Conservation (phyloP, 2,888 invertebrate species). For the Hypomecis punctinalis region DNA sequence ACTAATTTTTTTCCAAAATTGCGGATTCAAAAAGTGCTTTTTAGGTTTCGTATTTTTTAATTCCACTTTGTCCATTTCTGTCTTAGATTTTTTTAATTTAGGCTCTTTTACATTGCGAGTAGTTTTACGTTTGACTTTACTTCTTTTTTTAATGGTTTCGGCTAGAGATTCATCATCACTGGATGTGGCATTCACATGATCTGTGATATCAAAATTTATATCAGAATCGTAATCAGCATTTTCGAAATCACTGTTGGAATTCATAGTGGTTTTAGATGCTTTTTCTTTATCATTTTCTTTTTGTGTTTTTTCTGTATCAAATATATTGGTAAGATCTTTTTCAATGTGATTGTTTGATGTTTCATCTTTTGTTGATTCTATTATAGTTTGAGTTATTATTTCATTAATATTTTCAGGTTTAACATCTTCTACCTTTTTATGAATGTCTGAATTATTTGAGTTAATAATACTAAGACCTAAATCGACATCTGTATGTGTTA, state of each 20-base stretch:
- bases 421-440: slow-evolving; percentile 24
- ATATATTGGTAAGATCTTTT: neutral
- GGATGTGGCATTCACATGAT: neutral
- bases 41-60: slow-evolving; percentile 13
- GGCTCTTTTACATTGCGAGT: slow-evolving; percentile 6
- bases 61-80: slow-evolving; percentile 42
- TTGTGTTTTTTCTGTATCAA: neutral
- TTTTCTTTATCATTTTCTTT: neutral
- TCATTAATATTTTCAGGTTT: slow-evolving; percentile 33
- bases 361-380: slow-evolving; percentile 3
- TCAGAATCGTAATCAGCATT: slow-evolving; percentile 4
- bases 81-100: slow-evolving; percentile 22
- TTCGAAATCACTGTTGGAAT: slow-evolving; percentile 6
- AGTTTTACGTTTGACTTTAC: slow-evolving; percentile 6
- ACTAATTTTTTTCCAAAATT: slow-evolving; percentile 63
- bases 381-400: neutral
- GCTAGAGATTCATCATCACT: slow-evolving; percentile 14
- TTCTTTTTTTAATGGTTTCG: neutral
- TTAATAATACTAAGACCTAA: neutral
- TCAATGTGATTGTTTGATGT: neutral
- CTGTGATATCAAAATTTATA: slow-evolving; percentile 5
- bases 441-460: neutral
- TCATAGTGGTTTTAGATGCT: neutral
- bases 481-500: neutral
- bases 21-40: slow-evolving; percentile 51